Evolutionary conservation across 2,797 vertebrate species (phyloP), one percentile per base, ranked within the genome.

Genomic region (Sitta carolinensis): DNA sequence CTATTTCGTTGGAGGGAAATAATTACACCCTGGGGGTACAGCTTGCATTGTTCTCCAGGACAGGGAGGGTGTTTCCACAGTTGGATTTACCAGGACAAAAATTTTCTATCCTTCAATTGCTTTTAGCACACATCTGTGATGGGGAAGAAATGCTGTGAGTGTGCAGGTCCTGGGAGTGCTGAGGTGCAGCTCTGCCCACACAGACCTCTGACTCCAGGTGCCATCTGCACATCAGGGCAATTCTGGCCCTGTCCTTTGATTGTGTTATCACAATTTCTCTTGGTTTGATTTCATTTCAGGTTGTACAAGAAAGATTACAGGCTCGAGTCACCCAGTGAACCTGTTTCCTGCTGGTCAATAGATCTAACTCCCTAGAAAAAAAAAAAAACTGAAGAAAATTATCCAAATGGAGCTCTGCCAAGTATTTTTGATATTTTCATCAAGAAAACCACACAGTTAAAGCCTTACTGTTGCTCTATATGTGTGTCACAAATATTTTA

Each of bases 221-320:
- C 51, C 64, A 18, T 12, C 38, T 55, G 43, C 47, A 83, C 7
- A 2, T 5, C 21, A 32, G 43, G 25, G n/a, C 3, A 1, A 5
- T 63, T 57, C 57, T 48, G 47, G 40, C 18, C 23, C 48, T 77
- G 59, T 17, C 18, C 13, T 68, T 51, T 27, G 10, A 32, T 23
- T 36, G 27, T n/a, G 59, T 84, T 74, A 30, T n/a, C 50, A 64
- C 29, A 9, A 0, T 30, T 87, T 67, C 58, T 73, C 29, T 82
- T 84, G 17, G 10, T 93, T 80, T 89, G 29, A 4, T 90, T 92
- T 34, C 54, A 50, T 96, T 96, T 94, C 89, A 97, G 97, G 64
- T 45, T 54, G 70, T 29, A 61, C 45, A 94, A 62, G 91, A 93
- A 83, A 61, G 84, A 95, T 92, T 92, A 94, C 80, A 97, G 95